Base-by-base conservation (phyloP, 2,797 vertebrate species). In the Poeciliopsis infans region DNA sequence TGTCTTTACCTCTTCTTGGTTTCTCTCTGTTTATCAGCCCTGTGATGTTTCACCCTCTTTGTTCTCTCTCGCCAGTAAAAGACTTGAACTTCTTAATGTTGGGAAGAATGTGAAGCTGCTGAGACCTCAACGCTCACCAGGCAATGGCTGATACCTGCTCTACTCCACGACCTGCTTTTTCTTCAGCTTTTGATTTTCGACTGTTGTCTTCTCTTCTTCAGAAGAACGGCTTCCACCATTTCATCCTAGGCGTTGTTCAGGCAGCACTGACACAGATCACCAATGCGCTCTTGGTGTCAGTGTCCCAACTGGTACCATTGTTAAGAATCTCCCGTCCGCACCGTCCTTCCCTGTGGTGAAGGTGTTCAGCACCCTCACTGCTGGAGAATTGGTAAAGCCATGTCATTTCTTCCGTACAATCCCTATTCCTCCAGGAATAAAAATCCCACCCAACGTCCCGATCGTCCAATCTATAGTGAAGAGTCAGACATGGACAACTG, bases 331-430 rank as follows among this genome's bases (percentile, higher is more conserved):
- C 76, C 7, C 74, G 3, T 0, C 61, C 7, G 23, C 74, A 23
- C 41, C 84, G 0, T 87, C 81, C 5, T 90, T 82, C n/a, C 88
- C 87, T 33, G 82, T 86, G 20, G 78, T 83, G 39, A 39, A 6
- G 88, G 87, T 12, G 90, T 90, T 64, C 84, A 76, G 68, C 95
- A 95, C 86, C 90, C 93, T 68, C 95, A 93, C 84, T 87, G 95
- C 76, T 94, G 95, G 92, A 96, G 96, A 91, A 94, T 94, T 0
- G 82, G 70, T 6, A 92, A 93, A 89, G 15, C 89, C 69, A 97
- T 97, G 96, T 95, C 96, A 59, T 87, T 91, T 86, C 93, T 91
- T 39, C 83, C 90, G 84, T 97, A 96, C 85, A 95, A 95, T 90
- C 96, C 95, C 55, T 96, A 96, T 94, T 95, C 93, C 86, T 86